Evolutionary conservation across 2,113 vertebrate genomes (phyloP), one percentile per base, ranked within the genome.

Genomic region (Trichomycterus rosablanca): DNA sequence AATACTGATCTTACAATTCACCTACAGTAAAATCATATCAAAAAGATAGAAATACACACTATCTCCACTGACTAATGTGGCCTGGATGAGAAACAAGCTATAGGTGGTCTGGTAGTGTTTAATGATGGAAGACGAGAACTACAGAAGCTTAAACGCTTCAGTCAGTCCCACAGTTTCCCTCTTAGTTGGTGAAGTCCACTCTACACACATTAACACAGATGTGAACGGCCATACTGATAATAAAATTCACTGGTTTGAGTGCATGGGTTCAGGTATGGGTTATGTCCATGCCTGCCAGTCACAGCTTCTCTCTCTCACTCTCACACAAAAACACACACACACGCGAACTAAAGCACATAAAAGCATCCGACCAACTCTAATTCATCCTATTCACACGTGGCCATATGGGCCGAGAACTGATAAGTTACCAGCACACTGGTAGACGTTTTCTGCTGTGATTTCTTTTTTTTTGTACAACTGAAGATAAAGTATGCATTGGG

Each of bases 401-500:
- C 87, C 85, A 18, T 89, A 87, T 88, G 79, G 87, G 86, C 90
- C 87, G 83, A 90, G 87, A 83, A 91, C 89, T 93, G 89, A 90
- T 94, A 93, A 98, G 89, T 95, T 97, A 96, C 90, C 91, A 92
- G 92, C 87, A 89, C 91, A 89, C 93, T 92, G 93, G 91, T 94
- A 93, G 92, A 92, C 89, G 91, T 93, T 88, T 88, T 88, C 82
- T 80, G 83, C 73, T 84, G 87, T 81, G 80, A 87, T 90, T 92
- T 90, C 89, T 88, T 90, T 87, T n/a, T 76, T 87, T 95, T 94
- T 95, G 91, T 95, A 97, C 94, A 97, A 94, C 94, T 93, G 94
- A 97, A 98, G 94, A 95, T 97, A 95, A 93, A 97, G 91, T 97
- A 93, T 97, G 93, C 94, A 97, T 96, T 92, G n/a, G n/a, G 92